Evolutionary conservation across 2,113 vertebrate genomes (phyloP).

Genomic region (Desmodus rotundus): DNA sequence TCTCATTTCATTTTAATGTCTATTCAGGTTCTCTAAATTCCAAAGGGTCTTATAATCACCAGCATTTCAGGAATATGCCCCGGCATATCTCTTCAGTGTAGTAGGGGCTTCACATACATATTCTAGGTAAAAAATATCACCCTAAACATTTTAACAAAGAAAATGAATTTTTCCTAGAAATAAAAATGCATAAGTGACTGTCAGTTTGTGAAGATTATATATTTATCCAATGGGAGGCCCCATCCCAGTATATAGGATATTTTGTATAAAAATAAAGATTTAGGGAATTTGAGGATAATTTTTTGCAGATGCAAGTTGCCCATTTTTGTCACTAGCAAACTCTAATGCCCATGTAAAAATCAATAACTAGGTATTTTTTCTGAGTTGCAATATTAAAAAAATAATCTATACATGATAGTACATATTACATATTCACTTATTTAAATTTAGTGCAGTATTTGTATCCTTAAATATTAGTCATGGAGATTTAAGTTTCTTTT

Average conservation of each 20-base stretch:
- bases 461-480: neutral
- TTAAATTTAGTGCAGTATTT: neutral
- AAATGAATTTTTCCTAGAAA: neutral
- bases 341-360: neutral
- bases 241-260: neutral
- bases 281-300: neutral
- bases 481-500: neutral
- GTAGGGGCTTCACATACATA: neutral
- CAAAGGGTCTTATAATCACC: constrained; percentile 35
- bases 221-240: neutral
- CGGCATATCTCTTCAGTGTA: neutral
- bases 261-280: neutral
- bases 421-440: neutral
- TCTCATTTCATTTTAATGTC: constrained; percentile 47
- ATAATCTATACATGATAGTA: neutral
- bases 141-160: neutral
- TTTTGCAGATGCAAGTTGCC: neutral
- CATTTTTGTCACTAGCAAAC: neutral
- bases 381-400: neutral
- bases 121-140: neutral
- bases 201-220: neutral
- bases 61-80: constrained; percentile 26
- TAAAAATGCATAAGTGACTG: neutral
- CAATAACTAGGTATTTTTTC: neutral
- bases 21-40: constrained; percentile 45